Percentiles rank a stretch among this genome's conserved stretches.
Conservation (phyloP, 2,888 invertebrate genomes). For the Ormyrus labotus region DNA sequence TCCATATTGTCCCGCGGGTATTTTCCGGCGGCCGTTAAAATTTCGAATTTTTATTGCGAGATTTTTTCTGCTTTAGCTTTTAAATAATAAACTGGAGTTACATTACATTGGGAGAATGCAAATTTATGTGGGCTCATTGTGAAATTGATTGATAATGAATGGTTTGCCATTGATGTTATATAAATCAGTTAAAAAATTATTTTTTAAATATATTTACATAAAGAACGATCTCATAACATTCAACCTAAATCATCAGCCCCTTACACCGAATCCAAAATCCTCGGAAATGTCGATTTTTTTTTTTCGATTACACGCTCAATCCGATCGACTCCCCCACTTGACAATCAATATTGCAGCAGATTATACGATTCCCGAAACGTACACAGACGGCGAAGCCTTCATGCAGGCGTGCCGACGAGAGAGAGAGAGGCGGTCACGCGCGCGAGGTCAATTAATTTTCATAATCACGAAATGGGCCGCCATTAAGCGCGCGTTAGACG, state of each 20-base stretch:
- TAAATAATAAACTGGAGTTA: too few species aligned
- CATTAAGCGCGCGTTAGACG: slow-evolving; percentile 51
- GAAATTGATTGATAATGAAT: too few species aligned
- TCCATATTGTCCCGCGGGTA: too few species aligned
- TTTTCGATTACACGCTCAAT: slow-evolving; percentile 6
- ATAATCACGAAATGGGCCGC: slow-evolving; percentile 60
- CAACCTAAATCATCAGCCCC: not conserved
- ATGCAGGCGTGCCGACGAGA: not conserved
- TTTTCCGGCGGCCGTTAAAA: too few species aligned
- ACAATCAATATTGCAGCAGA: slow-evolving; percentile 36
- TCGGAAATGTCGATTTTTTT: not conserved
- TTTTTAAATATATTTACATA: too few species aligned
- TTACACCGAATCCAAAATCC: not conserved
- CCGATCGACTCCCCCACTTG: not conserved
- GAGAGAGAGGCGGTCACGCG: slow-evolving; percentile 6
- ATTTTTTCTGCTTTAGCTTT: too few species aligned
- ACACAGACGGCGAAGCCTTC: not conserved
- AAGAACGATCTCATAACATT: too few species aligned
- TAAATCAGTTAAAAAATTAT: too few species aligned
- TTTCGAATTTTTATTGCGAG: too few species aligned
- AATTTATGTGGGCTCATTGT: too few species aligned
- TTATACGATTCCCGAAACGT: slow-evolving; percentile 34
- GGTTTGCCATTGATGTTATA: too few species aligned
- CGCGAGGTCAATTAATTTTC: slow-evolving; percentile 62
- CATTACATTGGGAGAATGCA: too few species aligned